phyloP scores from a whole-genome alignment of 2,888 invertebrate species.

The Melinaea menophilus region DNA sequence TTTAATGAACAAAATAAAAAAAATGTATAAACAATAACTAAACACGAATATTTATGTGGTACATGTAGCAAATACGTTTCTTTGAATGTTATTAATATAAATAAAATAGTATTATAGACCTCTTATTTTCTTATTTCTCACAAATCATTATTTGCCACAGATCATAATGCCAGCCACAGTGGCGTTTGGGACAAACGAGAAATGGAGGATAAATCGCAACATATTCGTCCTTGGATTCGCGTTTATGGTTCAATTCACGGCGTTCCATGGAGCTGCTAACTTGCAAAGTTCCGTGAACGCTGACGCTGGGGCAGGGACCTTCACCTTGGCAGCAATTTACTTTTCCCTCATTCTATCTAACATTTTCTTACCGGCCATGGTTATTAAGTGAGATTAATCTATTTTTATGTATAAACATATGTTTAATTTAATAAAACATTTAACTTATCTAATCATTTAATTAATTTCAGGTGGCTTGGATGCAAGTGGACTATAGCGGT shows the following conservation, averaged over 20 bases:
- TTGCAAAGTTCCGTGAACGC: conserved; percentile 91
- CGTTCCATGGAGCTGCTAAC: conserved; percentile 91
- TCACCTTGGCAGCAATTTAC: conserved; percentile 91
- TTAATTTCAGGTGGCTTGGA: conserved; percentile 84
- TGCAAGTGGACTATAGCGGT: conserved; percentile 93
- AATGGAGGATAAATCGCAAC: conserved; percentile 89
- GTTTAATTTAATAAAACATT: neutral
- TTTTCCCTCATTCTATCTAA: conserved; percentile 93
- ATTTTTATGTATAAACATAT: neutral
- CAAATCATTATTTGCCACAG: no score
- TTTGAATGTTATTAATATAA: no score
- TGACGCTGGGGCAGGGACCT: conserved; percentile 88
- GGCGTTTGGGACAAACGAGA: conserved; percentile 78
- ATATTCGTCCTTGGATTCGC: conserved; percentile 90
- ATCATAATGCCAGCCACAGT: conserved; percentile 38
- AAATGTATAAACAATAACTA: no score
- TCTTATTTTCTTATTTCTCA: no score
- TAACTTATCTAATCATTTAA: neutral
- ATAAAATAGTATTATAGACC: no score
- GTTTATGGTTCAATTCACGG: conserved; percentile 95
- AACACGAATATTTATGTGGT: no score
- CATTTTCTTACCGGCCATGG: conserved; percentile 89
- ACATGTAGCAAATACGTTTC: no score
- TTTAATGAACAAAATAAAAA: no score
- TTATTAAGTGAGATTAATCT: conserved; percentile 81